Evolutionary conservation across 2,113 vertebrate species (phyloP), one percentile per base, ranked within the genome.

Genomic region (Hemiprocne comata): DNA sequence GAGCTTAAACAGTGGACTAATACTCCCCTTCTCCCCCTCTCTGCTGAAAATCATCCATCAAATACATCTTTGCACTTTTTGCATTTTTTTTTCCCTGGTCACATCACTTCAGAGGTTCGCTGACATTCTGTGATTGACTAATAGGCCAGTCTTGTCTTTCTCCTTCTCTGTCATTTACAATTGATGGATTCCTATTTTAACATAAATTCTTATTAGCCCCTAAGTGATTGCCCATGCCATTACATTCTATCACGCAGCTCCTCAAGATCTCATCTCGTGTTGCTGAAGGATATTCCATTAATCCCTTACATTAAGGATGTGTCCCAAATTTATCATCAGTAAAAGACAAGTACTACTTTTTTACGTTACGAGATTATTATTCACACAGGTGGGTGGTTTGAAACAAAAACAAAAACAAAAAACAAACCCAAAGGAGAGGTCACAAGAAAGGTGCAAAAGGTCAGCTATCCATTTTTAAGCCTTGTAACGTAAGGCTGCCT

Each of bases 121-220:
- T 89, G 94, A 89, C 87, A 79, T 85, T 72, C 77, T 79, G 40
- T 90, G 87, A 91, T 79, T 95, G 94, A 97, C 84, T 93, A 91
- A 96, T 87, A 87, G 83, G 42, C 73, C 80, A 92, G 89, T 78
- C 84, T 89, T 93, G 87, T 93, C 93, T 84, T 89, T 95, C 93
- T 87, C 87, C 95, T 96, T 96, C 77, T 89, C 94, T 93, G 91
- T 95, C 95, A 95, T 85, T 91, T 94, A 69, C 77, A 94, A 87
- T 81, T 94, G 95, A 97, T 95, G 91, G 81, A 91, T 94, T 95
- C 58, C 25, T 54, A 82, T 93, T 91, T 95, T 95, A 95, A 90
- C 81, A 94, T 94, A 97, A 96, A 96, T 97, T 95, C 95, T 95
- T 95, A 95, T 95, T 96, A 96, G 81, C 48, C 36, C 25, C 74